phyloP scores from a whole-genome alignment of 2,888 invertebrate genomes.

The Willowsia nigromaculata region DNA sequence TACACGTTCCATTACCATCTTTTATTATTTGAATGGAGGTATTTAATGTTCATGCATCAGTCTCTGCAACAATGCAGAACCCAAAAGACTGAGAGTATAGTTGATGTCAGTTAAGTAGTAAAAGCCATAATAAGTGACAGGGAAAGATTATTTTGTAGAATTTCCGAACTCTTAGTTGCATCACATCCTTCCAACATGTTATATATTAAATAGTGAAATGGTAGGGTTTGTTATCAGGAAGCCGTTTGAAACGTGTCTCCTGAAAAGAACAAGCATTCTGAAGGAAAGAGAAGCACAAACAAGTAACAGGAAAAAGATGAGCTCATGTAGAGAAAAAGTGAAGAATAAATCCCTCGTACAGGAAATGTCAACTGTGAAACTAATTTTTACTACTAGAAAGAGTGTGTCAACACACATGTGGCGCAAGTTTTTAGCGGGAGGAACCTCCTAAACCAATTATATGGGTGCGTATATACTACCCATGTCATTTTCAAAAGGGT shows the following conservation, averaged over 20 bases:
- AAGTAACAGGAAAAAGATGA: background rate
- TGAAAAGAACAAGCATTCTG: background rate
- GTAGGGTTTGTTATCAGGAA: background rate
- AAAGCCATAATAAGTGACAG: too few species aligned
- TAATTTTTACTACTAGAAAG: too few species aligned
- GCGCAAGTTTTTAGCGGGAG: background rate
- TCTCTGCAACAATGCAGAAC: too few species aligned
- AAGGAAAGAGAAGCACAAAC: background rate
- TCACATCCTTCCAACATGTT: too few species aligned
- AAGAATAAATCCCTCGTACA: background rate
- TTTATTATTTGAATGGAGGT: background rate
- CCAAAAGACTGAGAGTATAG: too few species aligned
- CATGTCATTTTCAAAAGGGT: too few species aligned
- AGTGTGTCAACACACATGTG: slow-evolving; percentile 18
- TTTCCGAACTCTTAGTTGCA: too few species aligned
- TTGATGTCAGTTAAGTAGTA: too few species aligned
- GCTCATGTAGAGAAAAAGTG: background rate
- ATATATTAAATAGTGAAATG: background rate
- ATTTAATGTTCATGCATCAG: too few species aligned
- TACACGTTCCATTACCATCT: background rate
- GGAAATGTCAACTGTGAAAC: slow-evolving; percentile 16
- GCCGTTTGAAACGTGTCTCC: background rate
- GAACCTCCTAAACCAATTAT: background rate
- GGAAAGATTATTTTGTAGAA: too few species aligned
- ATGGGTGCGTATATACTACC: too few species aligned